Percentiles rank a stretch among this genome's conserved stretches.
phyloP scores from a whole-genome alignment of 2,888 invertebrate genomes.

The Lepidocyrtoides sp. region DNA sequence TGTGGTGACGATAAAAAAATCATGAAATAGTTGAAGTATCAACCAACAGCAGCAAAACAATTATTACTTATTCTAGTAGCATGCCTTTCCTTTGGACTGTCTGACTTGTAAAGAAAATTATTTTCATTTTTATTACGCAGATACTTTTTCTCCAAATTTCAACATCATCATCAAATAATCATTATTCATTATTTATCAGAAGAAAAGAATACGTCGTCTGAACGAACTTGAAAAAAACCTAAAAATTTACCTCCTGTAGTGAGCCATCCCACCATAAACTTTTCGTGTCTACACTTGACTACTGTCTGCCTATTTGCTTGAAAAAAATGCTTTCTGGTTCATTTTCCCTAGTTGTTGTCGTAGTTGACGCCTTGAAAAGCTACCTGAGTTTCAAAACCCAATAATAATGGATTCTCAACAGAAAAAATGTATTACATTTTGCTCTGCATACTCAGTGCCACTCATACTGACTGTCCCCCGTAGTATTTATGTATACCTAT shows the following conservation, averaged over 20 bases:
- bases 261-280: constrained; percentile 37
- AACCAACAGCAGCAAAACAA: too few relatives aligned
- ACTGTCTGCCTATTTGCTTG: not conserved
- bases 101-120: not conserved
- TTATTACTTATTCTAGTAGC: too few relatives aligned
- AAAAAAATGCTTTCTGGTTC: constrained; percentile 16
- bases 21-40: not conserved
- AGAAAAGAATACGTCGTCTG: constrained; percentile 9
- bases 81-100: not conserved
- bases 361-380: constrained; percentile 55
- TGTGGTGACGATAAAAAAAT: not conserved
- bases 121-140: not conserved
- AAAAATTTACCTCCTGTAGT: constrained; percentile 63
- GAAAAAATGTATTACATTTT: constrained; percentile 10
- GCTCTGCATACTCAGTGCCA: not conserved
- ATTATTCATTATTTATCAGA: constrained; percentile 44
- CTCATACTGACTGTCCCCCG: constrained; percentile 9
- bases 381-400: constrained; percentile 59
- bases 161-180: constrained; percentile 59
- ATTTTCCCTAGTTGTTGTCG: constrained; percentile 47
- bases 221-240: not conserved
- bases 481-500: too few relatives aligned
- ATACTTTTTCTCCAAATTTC: constrained; percentile 49
- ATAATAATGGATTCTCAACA: not conserved
- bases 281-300: constrained; percentile 48